Percentiles rank a stretch among this genome's conserved stretches.
phyloP scores from a whole-genome alignment of 2,797 vertebrate species.

The Calcarius lapponicus region DNA sequence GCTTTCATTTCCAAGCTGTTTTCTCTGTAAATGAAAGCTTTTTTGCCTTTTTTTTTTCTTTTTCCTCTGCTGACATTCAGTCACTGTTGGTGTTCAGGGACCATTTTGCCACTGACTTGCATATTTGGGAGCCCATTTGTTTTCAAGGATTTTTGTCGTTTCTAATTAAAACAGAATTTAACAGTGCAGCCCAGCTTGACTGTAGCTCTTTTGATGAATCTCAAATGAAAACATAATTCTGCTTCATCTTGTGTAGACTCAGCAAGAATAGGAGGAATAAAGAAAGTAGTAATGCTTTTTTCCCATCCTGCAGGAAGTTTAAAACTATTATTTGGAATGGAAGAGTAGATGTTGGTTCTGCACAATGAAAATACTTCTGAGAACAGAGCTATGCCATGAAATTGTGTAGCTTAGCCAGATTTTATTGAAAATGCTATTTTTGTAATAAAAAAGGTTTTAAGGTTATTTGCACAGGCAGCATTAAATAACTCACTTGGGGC shows the following conservation, averaged over 20 bases:
- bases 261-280: neutral
- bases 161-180: slow-evolving; percentile 1
- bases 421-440: neutral
- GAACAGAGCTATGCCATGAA: neutral
- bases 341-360: neutral
- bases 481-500: neutral
- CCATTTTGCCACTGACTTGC: neutral
- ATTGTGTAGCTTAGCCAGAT: neutral
- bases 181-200: neutral
- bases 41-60: neutral
- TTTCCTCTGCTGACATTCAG: neutral
- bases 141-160: neutral
- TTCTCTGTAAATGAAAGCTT: neutral
- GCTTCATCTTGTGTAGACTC: neutral
- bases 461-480: neutral
- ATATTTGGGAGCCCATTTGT: neutral
- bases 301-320: neutral
- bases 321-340: neutral
- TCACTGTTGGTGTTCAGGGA: neutral
- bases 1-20: neutral
- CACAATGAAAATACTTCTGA: neutral
- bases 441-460: neutral
- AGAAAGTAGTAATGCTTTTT: neutral
- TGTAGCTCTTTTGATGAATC: neutral
- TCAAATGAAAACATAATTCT: neutral